A percentile compares a stretch with the other conserved stretches of the same genome.
Conservation (phyloP, 2,797 vertebrate genomes). For the Anguilla marmorata region DNA sequence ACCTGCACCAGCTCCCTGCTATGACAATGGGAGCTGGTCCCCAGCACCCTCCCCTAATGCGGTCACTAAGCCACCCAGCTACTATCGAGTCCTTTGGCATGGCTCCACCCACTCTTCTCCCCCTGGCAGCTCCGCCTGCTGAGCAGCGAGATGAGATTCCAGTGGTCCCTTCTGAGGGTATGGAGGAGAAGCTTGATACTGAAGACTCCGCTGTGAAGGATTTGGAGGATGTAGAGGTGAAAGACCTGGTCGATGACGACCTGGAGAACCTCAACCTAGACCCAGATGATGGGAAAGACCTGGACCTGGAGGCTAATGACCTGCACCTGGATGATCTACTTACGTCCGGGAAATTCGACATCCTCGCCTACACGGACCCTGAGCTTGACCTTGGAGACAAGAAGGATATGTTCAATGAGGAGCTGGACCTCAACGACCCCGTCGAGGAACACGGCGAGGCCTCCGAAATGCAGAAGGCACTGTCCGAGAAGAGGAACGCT, state of each 20-base stretch:
- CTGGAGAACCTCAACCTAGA: slow-evolving; percentile 92
- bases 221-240: slow-evolving; percentile 94
- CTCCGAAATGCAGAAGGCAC: slow-evolving; percentile 59
- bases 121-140: slow-evolving; percentile 47
- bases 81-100: slow-evolving; percentile 62
- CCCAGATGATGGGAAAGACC: slow-evolving; percentile 87
- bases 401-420: slow-evolving; percentile 94
- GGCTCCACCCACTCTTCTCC: slow-evolving; percentile 47
- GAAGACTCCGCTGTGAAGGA: slow-evolving; percentile 94
- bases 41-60: slow-evolving; percentile 63
- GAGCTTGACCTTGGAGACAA: slow-evolving; percentile 94
- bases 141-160: slow-evolving; percentile 59
- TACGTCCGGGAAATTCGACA: slow-evolving; percentile 90
- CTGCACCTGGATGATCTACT: slow-evolving; percentile 94
- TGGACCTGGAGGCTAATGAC: slow-evolving; percentile 92
- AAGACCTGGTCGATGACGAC: slow-evolving; percentile 93
- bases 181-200: slow-evolving; percentile 87
- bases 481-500: slow-evolving; percentile 47
- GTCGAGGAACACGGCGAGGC: slow-evolving; percentile 74
- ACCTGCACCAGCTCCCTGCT: slow-evolving; percentile 65
- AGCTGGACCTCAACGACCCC: slow-evolving; percentile 86
- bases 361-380: slow-evolving; percentile 95
- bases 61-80: slow-evolving; percentile 63
- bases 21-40: slow-evolving; percentile 61
- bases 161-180: slow-evolving; percentile 62